Percentiles rank a stretch among this genome's conserved stretches.
Evolutionary conservation across 2,797 vertebrate species (phyloP).

Genomic region (Macropodus opercularis): DNA sequence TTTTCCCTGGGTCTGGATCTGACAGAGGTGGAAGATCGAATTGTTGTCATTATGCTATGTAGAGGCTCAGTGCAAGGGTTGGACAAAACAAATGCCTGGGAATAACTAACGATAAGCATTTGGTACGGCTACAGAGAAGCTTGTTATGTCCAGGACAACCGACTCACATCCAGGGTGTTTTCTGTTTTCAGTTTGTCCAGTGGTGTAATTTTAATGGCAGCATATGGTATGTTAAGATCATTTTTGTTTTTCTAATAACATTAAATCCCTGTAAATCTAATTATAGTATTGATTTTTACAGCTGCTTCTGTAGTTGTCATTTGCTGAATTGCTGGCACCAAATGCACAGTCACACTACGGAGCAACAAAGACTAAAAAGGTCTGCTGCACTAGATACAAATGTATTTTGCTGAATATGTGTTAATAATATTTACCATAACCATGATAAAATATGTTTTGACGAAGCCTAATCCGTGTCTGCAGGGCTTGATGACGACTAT

Average conservation of each 20-base stretch:
- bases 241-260: no score
- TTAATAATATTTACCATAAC: neutral
- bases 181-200: no score
- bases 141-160: neutral
- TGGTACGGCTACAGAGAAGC: neutral
- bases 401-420: neutral
- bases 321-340: neutral
- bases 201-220: no score
- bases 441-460: slow-evolving; percentile 2
- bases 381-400: neutral
- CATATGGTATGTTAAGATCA: no score
- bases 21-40: slow-evolving; percentile 21
- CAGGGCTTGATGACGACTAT: slow-evolving; percentile 25
- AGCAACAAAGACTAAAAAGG: neutral
- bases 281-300: no score
- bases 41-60: neutral
- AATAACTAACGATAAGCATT: neutral
- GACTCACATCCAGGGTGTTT: no score
- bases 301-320: no score
- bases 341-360: neutral
- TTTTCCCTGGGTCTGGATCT: slow-evolving; percentile 93
- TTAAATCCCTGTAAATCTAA: no score
- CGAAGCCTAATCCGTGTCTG: slow-evolving; percentile 5
- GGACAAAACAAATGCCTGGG: neutral
- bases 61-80: neutral